These are phyloP conservation scores for Scelioninae gen. 1 DNA, from an alignment of 2,888 invertebrate species.

Conservation along the genomic window DNA sequence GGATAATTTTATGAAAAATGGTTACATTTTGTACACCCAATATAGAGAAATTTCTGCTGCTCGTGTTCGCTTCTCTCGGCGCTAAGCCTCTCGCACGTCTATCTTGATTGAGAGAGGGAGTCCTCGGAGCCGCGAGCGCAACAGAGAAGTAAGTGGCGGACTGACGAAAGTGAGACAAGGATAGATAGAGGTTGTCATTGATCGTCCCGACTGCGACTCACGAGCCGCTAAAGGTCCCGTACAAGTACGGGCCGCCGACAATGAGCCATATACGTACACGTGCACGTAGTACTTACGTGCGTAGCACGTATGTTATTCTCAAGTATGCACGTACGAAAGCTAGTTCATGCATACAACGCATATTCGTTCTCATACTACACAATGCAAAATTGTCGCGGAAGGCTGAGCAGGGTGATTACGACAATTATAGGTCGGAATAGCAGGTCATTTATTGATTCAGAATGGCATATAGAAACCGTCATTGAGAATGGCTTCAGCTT, in stretches of 20 bases:
- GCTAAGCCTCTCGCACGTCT: conserved; percentile 82
- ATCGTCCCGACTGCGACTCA: conserved; percentile 81
- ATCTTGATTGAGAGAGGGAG: conserved; percentile 83
- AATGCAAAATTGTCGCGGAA: conserved; percentile 52
- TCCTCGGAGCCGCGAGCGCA: conserved; percentile 69
- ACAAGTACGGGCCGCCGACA: conserved; percentile 81
- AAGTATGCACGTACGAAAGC: conserved; percentile 59
- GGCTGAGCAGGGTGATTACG: conserved; percentile 44
- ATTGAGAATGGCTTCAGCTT: conserved; percentile 1
- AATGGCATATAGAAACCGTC: conserved; percentile 10
- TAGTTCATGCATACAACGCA: conserved; percentile 55
- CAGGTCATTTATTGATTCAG: conserved; percentile 47
- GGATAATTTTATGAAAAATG: no score
- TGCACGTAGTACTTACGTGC: conserved; percentile 69
- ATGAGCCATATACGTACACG: conserved; percentile 71
- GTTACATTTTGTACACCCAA: conserved; percentile 47
- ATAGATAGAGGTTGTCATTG: conserved; percentile 82
- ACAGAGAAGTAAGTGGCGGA: conserved; percentile 71
- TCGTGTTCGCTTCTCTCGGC: conserved; percentile 78
- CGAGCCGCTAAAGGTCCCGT: conserved; percentile 84
- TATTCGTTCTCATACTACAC: conserved; percentile 44
- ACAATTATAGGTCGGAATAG: conserved; percentile 14
- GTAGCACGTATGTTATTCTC: conserved; percentile 65
- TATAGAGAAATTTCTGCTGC: conserved; percentile 71
- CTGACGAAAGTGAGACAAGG: conserved; percentile 65